phyloP scores from a whole-genome alignment of 2,113 vertebrate species.

The Emydura subglobosa region DNA sequence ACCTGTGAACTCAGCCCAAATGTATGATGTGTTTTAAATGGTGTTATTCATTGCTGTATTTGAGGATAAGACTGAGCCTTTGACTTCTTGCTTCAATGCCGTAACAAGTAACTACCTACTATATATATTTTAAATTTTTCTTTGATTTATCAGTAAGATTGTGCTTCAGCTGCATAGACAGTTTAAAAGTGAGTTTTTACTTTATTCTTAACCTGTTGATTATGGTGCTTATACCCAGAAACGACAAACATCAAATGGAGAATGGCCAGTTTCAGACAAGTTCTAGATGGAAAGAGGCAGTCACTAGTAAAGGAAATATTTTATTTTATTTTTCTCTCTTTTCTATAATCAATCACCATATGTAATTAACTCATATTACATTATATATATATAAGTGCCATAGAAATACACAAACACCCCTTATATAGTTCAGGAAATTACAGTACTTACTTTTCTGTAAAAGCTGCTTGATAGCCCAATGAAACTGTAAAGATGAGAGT shows the following conservation, averaged over 20 bases:
- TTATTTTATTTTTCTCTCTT: not conserved
- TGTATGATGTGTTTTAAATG: not conserved
- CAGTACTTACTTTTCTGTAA: not conserved
- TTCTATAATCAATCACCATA: not conserved
- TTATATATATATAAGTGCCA: not conserved
- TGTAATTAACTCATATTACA: not conserved
- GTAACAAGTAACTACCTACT: not conserved
- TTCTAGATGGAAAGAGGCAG: not conserved
- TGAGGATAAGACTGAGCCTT: not conserved
- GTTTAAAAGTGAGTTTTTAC: not conserved
- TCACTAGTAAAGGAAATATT: not conserved
- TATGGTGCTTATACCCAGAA: not conserved
- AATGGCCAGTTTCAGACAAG: not conserved
- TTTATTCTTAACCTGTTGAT: not conserved
- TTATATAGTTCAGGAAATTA: not conserved
- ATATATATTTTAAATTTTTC: not conserved
- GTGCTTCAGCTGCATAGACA: not conserved
- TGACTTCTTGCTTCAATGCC: not conserved
- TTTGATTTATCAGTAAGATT: not conserved
- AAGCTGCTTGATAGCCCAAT: not conserved
- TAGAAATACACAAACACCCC: not conserved
- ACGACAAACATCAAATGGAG: not conserved
- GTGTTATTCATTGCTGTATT: not conserved
- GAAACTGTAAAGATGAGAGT: not conserved
- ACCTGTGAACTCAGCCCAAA: not conserved